Evolutionary conservation across 2,888 invertebrate genomes (phyloP).

Genomic region (Trimorus sp.): DNA sequence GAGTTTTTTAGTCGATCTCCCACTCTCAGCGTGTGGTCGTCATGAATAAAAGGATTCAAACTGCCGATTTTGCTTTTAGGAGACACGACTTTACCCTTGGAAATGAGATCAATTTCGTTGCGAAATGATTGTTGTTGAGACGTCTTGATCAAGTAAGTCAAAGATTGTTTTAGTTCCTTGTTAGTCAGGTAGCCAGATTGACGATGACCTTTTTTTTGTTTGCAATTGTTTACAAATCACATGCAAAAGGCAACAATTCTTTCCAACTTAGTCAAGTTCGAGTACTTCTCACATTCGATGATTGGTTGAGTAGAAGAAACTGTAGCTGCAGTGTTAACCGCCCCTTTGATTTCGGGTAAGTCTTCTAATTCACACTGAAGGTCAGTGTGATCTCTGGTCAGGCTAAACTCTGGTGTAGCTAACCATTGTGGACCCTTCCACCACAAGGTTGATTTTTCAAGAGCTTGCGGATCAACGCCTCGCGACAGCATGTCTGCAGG

Average conservation of each 20-base stretch:
- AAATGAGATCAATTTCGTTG: not conserved
- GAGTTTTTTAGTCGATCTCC: not conserved
- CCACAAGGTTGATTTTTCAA: not conserved
- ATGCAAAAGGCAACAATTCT: not conserved
- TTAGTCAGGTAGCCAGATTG: not conserved
- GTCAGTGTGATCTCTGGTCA: too few relatives aligned
- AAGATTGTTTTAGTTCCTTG: not conserved
- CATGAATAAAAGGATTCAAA: slow-evolving; percentile 7
- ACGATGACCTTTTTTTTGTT: not conserved
- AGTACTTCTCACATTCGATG: not conserved
- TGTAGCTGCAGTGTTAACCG: too few relatives aligned
- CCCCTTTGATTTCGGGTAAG: slow-evolving; percentile 1
- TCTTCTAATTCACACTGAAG: too few relatives aligned
- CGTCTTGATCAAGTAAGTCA: not conserved
- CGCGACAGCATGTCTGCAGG: not conserved
- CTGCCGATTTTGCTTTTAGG: not conserved
- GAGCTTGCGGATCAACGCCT: not conserved
- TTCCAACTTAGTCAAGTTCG: not conserved
- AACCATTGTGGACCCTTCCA: not conserved
- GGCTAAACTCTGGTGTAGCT: too few relatives aligned
- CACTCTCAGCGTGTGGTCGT: not conserved
- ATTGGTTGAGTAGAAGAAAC: too few relatives aligned
- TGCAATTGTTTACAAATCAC: not conserved
- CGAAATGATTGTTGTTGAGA: slow-evolving; percentile 2
- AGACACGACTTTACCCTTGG: not conserved